Base-by-base conservation (phyloP, 2,888 invertebrate genomes). In the Plebejus argus region DNA sequence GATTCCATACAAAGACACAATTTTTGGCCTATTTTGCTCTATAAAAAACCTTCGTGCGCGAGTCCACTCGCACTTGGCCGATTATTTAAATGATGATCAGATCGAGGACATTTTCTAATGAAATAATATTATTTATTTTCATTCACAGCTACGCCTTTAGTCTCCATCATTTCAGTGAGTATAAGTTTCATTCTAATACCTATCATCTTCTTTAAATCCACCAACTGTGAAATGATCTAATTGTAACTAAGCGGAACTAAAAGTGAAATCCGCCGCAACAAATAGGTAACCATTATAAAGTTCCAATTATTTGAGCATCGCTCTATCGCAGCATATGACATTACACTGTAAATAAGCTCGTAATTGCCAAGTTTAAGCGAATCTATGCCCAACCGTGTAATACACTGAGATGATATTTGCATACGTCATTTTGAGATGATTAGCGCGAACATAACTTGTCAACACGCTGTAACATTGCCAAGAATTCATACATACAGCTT, bases 361-460 rank as follows among this genome's bases (percentile, higher is more conserved):
- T 45, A 5, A 71, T 4, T 15, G 35, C 23, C 39, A 72, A 39
- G 45, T 39, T 72, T 39, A 72, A 39, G 45, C 72, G 39, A 72
- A 20, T 72, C 6, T 72, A 6, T 45, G 20, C 45, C 72, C 4
- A n/a, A 49, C 18, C 12, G 20, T 20, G 20, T 45, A 49, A 15
- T 7, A 49, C 20, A 72, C 33, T 53, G 28, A 53, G 74, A 53
- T 53, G 49, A 12, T 74, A 53, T 74, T 74, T 53, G 53, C 6
- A 28, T 28, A 49, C 53, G 23, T 3, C 15, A 74, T 74, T 28
- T 49, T 23, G 45, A 53, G 18, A 74, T 74, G 74, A 74, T 74
- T 74, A 74, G 49, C 53, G 74, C 53, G 53, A 53, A 74, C 74
- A 74, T 28, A 28, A 23, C 23, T 23, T 74, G 74, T 74, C 74